Conservation (phyloP, 2,797 vertebrate species). For the Sebastolobus alascanus region DNA sequence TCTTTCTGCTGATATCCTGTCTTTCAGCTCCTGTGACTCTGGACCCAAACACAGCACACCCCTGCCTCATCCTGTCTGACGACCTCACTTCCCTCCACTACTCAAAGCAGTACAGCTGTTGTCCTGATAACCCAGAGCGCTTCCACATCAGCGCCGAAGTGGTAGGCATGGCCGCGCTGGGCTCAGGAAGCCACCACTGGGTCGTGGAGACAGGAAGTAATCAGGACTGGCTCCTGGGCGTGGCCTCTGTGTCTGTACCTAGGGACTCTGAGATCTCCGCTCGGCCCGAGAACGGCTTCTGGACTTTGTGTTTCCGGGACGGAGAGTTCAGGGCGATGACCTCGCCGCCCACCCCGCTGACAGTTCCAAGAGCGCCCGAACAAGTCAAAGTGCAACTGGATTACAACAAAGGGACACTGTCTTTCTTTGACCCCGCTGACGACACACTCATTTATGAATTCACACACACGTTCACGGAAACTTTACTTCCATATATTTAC, state of each 20-base stretch:
- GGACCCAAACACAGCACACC: slow-evolving; percentile 86
- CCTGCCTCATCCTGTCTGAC: slow-evolving; percentile 83
- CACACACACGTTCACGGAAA: slow-evolving; percentile 74
- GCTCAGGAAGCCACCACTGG: slow-evolving; percentile 81
- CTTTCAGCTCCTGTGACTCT: slow-evolving; percentile 82
- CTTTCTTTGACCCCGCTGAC: slow-evolving; percentile 71
- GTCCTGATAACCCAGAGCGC: slow-evolving; percentile 84
- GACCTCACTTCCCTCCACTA: slow-evolving; percentile 83
- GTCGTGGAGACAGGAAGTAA: slow-evolving; percentile 82
- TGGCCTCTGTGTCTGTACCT: slow-evolving; percentile 72
- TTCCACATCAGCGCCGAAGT: slow-evolving; percentile 84
- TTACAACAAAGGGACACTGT: slow-evolving; percentile 78
- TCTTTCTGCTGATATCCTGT: slow-evolving; percentile 33
- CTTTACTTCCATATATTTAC: slow-evolving; percentile 84
- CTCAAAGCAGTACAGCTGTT: slow-evolving; percentile 55
- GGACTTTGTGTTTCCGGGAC: slow-evolving; percentile 83
- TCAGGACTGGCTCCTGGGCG: slow-evolving; percentile 85
- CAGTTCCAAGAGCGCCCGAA: slow-evolving; percentile 49
- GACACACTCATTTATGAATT: slow-evolving; percentile 73
- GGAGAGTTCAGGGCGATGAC: slow-evolving; percentile 81
- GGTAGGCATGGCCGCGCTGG: slow-evolving; percentile 71
- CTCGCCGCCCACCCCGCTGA: slow-evolving; percentile 71
- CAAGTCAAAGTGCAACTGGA: slow-evolving; percentile 81
- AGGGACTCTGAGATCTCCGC: slow-evolving; percentile 70
- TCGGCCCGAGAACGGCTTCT: slow-evolving; percentile 85